Percentiles rank a stretch among this genome's conserved stretches.
phyloP scores from a whole-genome alignment of 1,140 invertebrate species.

The Vollenhovia emeryi region DNA sequence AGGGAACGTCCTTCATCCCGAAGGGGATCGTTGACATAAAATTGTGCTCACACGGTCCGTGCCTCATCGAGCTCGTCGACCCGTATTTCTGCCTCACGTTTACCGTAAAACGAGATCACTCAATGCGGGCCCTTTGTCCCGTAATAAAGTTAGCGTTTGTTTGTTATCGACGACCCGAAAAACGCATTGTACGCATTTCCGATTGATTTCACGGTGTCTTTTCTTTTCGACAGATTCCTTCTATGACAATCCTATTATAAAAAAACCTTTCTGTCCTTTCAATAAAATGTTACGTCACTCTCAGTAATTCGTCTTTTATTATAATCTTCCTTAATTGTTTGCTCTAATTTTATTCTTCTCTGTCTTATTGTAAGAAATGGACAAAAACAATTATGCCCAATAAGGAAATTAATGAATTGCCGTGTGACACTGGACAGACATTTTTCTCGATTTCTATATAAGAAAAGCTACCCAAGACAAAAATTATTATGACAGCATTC shows the following conservation, averaged over 20 bases:
- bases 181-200: neutral
- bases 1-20: constrained; percentile 20
- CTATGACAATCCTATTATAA: neutral
- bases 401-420: neutral
- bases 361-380: neutral
- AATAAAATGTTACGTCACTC: neutral
- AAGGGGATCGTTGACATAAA: constrained; percentile 52
- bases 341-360: neutral
- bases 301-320: neutral
- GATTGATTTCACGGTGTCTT: neutral
- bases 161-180: constrained; percentile 31
- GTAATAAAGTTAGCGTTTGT: constrained; percentile 49
- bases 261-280: neutral
- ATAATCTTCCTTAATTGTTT: neutral
- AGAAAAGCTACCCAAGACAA: neutral
- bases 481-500: constrained; percentile 15
- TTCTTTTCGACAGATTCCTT: neutral
- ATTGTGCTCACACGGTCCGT: constrained; percentile 43
- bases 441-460: neutral
- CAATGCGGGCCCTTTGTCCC: constrained; percentile 43
- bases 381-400: neutral
- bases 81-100: constrained; percentile 47
- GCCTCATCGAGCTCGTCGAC: constrained; percentile 40
- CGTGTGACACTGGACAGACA: neutral
- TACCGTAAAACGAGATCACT: constrained; percentile 44